Percentiles rank a stretch among this genome's conserved stretches.
Evolutionary conservation across 2,888 invertebrate genomes (phyloP).

Genomic region (Schizotus pectinicornis): DNA sequence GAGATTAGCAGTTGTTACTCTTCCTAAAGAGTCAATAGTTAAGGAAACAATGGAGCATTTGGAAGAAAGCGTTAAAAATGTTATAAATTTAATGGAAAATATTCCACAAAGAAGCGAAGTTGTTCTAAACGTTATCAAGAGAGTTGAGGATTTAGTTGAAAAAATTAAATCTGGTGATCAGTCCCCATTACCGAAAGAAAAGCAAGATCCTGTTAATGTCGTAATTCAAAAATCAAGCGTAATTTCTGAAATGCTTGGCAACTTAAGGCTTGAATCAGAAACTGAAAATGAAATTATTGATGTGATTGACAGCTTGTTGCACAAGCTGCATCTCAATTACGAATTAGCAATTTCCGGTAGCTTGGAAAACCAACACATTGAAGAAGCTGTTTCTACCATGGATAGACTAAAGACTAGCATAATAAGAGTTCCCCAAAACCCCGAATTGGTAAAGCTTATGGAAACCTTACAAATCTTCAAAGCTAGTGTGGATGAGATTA

Average conservation of each 20-base stretch:
- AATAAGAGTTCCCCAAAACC: conserved; percentile 50
- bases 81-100: conserved; percentile 53
- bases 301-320: conserved; percentile 2
- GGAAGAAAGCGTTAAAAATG: conserved; percentile 55
- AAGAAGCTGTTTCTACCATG: conserved; percentile 51
- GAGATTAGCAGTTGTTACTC: conserved; percentile 49
- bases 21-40: conserved; percentile 48
- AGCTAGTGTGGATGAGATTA: not conserved
- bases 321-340: conserved; percentile 3
- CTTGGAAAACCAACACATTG: conserved; percentile 32
- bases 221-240: conserved; percentile 18
- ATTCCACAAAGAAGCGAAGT: conserved; percentile 42
- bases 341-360: not conserved
- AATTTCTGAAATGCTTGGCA: conserved; percentile 8
- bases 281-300: conserved; percentile 9
- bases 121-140: conserved; percentile 32
- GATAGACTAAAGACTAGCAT: conserved; percentile 50
- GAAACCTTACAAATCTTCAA: conserved; percentile 30
- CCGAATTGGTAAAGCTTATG: conserved; percentile 10
- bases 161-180: conserved; percentile 12
- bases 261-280: conserved; percentile 8
- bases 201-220: conserved; percentile 21
- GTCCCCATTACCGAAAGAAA: conserved; percentile 2
- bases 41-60: conserved; percentile 51
- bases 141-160: conserved; percentile 25